A percentile compares a stretch with the other conserved stretches of the same genome.
phyloP scores from a whole-genome alignment of 2,888 invertebrate species.

The Sceliomorpha sp. region DNA sequence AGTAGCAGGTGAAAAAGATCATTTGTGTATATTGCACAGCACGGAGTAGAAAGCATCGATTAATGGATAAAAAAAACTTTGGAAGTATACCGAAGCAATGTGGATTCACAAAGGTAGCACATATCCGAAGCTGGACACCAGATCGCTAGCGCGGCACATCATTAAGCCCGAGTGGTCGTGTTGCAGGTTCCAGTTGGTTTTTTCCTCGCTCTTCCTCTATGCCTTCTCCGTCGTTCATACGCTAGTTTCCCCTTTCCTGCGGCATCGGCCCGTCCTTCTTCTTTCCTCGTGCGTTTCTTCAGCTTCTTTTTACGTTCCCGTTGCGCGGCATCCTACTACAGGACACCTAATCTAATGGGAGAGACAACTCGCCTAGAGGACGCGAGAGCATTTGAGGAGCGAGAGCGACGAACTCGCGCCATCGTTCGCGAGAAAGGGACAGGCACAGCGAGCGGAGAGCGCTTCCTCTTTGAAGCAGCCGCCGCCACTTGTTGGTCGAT shows the following conservation, averaged over 20 bases:
- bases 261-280: conserved; percentile 25
- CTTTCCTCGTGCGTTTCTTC: conserved; percentile 28
- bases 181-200: conserved; percentile 64
- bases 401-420: conserved; percentile 55
- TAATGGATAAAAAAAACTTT: conserved; percentile 59
- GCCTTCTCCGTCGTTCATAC: conserved; percentile 32
- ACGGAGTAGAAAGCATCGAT: conserved; percentile 51
- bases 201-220: conserved; percentile 52
- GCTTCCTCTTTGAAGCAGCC: conserved; percentile 71
- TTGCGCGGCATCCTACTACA: conserved; percentile 60
- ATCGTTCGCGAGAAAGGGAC: conserved; percentile 47
- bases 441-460: conserved; percentile 48
- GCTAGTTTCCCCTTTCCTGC: conserved; percentile 40
- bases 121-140: conserved; percentile 47
- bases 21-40: conserved; percentile 21
- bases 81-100: conserved; percentile 54
- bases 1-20: conserved; percentile 34
- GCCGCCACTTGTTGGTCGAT: conserved; percentile 76
- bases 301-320: conserved; percentile 49
- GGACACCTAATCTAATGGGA: conserved; percentile 74
- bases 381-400: conserved; percentile 66
- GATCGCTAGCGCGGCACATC: conserved; percentile 72
- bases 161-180: conserved; percentile 75
- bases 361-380: conserved; percentile 61
- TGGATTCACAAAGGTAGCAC: conserved; percentile 56